Evolutionary conservation across 2,888 invertebrate species (phyloP), one percentile per base, ranked within the genome.

Genomic region (Thysanoteuthis rhombus): DNA sequence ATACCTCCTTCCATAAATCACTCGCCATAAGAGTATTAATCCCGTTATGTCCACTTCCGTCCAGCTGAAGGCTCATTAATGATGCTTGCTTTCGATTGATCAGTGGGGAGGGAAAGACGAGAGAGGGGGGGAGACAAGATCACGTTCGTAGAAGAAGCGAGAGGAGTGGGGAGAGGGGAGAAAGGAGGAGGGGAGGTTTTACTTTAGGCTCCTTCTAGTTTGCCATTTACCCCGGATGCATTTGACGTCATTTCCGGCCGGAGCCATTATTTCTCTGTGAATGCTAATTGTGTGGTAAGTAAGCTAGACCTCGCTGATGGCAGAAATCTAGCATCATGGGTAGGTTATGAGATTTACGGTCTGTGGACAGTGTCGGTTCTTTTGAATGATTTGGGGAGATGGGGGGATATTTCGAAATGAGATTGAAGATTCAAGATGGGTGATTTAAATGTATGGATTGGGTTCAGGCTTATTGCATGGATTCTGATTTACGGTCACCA

Each of bases 181-280:
- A n/a, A 6, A 52, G 16, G 16, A n/a, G n/a, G n/a, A 75, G 19
- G 19, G 36, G 36, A n/a, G 75, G 75, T 4, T 75, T 75, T 75
- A 75, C 75, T n/a, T 75, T 75, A 75, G 75, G 75, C 75, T 75
- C 75, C 75, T 75, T 75, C 75, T 75, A 75, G 75, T 75, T 75
- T 75, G 75, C 75, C 75, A 75, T 75, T 75, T 75, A 75, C 75
- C 75, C 75, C n/a, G 75, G 75, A 75, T 75, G n/a, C 36, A 75
- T n/a, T 75, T 75, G 75, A 75, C 75, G 75, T 75, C 75, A 75
- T 75, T 75, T 75, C 75, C 75, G 75, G 75, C n/a, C n/a, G n/a
- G 75, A 75, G 75, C 75, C 75, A 75, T 75, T 75, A 75, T 75
- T 36, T 75, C 75, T 75, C 75, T 75, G 75, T 16, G 75, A 75